Evolutionary conservation across 2,113 vertebrate genomes (phyloP), one percentile per base, ranked within the genome.

Genomic region (Redunca redunca): DNA sequence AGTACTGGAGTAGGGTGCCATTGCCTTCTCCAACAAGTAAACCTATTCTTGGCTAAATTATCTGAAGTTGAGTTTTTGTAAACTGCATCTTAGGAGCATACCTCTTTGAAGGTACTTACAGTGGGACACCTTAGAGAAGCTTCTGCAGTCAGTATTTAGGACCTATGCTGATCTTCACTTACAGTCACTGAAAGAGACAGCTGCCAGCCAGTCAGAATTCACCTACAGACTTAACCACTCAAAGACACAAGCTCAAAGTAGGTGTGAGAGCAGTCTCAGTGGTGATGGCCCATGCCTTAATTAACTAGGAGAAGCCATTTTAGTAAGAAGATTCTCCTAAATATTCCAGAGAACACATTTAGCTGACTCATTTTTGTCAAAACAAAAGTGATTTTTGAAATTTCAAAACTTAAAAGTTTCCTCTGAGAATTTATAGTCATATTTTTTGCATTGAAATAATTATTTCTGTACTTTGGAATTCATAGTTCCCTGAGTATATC

Each of bases 391-490:
- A 60, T 74, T 30, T 95, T 43, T 78, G 14, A 78, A 90, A 90
- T 67, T 95, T 80, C 48, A 58, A 88, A 95, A 94, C 3, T 53
- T 58, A 23, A 78, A 60, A 48, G 11, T 74, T 23, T 95, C 46
- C 21, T 74, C 57, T 77, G 57, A 85, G 33, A 93, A 80, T 80
- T 92, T 60, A 90, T 96, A 94, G 91, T 84, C 90, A 21, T 50
- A 85, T 28, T 74, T 96, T 97, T 90, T 93, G 53, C 48, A 95
- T 25, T 86, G 14, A 36, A 93, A 78, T 90, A 86, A 92, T 95
- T 95, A 96, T 96, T 96, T 97, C 90, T 95, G 25, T 92, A 82
- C 17, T 94, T 90, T 81, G 67, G 58, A 96, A 92, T 91, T 92
- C 82, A 91, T 94, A 86, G 64, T 82, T 92, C 17, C 16, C 40